Evolutionary conservation across 1,140 invertebrate species (phyloP), one percentile per base, ranked within the genome.

Genomic region (Drosophila yakuba): DNA sequence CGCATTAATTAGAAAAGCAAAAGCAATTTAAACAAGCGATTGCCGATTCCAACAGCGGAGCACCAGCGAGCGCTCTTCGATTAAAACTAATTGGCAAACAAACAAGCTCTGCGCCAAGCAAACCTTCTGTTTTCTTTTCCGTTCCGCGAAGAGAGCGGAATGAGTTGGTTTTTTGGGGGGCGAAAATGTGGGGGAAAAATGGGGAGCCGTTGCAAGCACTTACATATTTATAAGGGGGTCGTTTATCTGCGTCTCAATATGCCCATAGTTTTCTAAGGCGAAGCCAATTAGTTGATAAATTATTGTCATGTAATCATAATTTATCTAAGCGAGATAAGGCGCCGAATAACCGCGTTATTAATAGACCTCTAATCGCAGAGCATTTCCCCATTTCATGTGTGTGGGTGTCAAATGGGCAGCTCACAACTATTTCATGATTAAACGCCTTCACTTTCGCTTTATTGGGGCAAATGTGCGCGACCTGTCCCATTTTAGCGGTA

Each of bases 71-170:
- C 61, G 52, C 74, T 63, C 66, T 74, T 76, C 78, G 78, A 82
- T 78, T 82, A 80, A 80, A 90, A 86, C 86, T 90, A 86, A 90
- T 82, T 86, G 75, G 68, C 79, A 83, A 83, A 77, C 75, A 83
- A 78, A 61, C 50, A 78, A 64, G 47, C 60, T 20, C 5, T 8
- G 48, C 28, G 28, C 52, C 72, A 71, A 58, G 55, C 64, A 72
- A 78, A 72, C 47, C 47, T n/a, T 39, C 20, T 5, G 28, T 32
- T 32, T 32, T 32, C 32, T 10, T 32, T 32, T 2, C 32, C 8
- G 8, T 15, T 12, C 41, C 15, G 20, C 47, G 51, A 61, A 36
- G 20, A 48, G 43, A 55, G 36, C 38, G 44, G 15, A 32, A 39
- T 52, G 15, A 20, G 41, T 57, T 39, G 32, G 38, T 39, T 14